Evolutionary conservation across 2,113 vertebrate genomes (phyloP), one percentile per base, ranked within the genome.

Genomic region (Microtus oregoni): DNA sequence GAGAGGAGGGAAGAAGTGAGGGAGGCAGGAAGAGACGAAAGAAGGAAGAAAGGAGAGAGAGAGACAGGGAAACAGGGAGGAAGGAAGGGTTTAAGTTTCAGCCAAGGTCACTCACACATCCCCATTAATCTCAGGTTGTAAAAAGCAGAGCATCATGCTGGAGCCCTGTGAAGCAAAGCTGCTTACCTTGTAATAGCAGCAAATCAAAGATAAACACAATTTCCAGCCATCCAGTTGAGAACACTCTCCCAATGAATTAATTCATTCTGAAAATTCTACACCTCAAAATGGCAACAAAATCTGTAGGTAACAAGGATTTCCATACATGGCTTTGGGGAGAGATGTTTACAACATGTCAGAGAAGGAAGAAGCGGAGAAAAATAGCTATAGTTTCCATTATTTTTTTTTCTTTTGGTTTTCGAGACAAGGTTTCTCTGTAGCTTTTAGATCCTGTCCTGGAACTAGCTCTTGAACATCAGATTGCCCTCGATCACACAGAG

Each of bases 151-250:
- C 17, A 41, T 26, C 17, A 32, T 38, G 5, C 17, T 44, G 1
- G 15, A 19, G 1, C 11, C 1, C 1, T 14, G 11, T 28, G 35
- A 35, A 52, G 5, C 1, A n/a, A 10, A 44, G 20, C 22, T 38
- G 6, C 24, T 28, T 8, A 52, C 5, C 32, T 28, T 20, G 1
- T 30, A 35, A 7, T 32, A 50, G 2, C 82, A n/a, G 6, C 17
- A 5, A 58, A 19, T 19, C 55, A 47, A 61, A n/a, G 24, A 4
- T n/a, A 44, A 87, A 28, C 4, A 32, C 7, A 19, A n/a, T 67
- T 58, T 58, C 4, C 17, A 58, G 55, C 55, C 15, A 4, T 58
- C 55, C 4, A 17, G 55, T 41, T 35, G 22, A 78, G 41, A 68
- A 7, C 10, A 78, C 7, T 61, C 30, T 6, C 19, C 22, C 19